Conservation (phyloP, 23 tunicate species). For the Halocynthia aurantium region DNA sequence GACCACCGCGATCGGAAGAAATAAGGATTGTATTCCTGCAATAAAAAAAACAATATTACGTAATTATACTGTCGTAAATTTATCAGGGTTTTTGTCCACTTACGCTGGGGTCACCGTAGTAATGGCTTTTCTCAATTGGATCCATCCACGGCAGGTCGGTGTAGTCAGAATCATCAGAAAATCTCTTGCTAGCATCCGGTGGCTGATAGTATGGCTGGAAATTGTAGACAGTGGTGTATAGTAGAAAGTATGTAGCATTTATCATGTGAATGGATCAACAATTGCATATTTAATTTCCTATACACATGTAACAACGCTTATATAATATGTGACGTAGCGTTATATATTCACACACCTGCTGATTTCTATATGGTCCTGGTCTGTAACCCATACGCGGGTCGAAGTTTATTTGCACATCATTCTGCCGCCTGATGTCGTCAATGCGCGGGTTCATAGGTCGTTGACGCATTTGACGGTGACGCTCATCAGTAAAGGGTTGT, state of each 20-base stretch:
- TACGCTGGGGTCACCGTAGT: background rate
- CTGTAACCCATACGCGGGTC: background rate
- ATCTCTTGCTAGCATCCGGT: slow-evolving; percentile 7
- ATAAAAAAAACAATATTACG: background rate
- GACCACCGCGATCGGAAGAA: slow-evolving; percentile 23
- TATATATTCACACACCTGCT: background rate
- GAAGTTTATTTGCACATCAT: background rate
- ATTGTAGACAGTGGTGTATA: background rate
- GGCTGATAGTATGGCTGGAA: slow-evolving; percentile 17
- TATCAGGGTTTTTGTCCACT: background rate
- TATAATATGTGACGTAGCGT: no score
- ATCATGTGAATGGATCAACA: no score
- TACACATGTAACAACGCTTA: no score
- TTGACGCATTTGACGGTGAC: background rate
- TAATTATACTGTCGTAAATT: background rate
- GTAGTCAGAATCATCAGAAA: slow-evolving; percentile 23
- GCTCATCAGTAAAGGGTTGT: background rate
- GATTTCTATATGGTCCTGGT: background rate
- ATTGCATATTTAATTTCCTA: no score
- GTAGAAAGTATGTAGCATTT: no score
- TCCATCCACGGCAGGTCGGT: background rate
- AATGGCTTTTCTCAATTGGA: background rate
- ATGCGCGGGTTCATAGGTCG: background rate
- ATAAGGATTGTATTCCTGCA: slow-evolving; percentile 14
- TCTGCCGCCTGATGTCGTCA: background rate